Evolutionary conservation across 2,888 invertebrate genomes (phyloP).

Genomic region (Pheosia tremula): DNA sequence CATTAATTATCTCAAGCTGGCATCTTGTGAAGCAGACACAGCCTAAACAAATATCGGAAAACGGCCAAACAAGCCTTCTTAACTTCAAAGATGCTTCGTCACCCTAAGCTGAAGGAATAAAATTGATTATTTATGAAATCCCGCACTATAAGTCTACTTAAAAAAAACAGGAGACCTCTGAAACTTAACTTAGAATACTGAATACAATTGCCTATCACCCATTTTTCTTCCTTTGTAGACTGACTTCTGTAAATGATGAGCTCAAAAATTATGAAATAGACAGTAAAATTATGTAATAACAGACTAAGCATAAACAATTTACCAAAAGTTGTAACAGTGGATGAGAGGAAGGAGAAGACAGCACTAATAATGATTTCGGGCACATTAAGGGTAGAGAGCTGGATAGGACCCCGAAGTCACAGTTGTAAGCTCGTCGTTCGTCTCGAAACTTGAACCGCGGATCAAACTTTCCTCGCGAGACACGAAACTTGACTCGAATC

Average conservation of each 20-base stretch:
- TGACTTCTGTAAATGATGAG: background rate
- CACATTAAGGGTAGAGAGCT: constrained; percentile 32
- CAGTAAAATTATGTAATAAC: constrained; percentile 13
- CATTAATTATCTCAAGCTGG: constrained; percentile 76
- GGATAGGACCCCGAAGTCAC: constrained; percentile 51
- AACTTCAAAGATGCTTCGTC: constrained; percentile 72
- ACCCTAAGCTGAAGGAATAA: constrained; percentile 57
- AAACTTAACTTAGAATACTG: background rate
- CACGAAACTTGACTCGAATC: constrained; percentile 75
- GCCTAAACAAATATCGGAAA: constrained; percentile 75
- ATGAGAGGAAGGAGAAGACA: constrained; percentile 7
- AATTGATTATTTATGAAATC: constrained; percentile 64
- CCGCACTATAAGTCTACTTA: constrained; percentile 28
- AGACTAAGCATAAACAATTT: constrained; percentile 38
- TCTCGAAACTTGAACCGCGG: constrained; percentile 71
- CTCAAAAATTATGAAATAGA: background rate
- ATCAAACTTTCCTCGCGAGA: constrained; percentile 76
- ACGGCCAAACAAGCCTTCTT: constrained; percentile 71
- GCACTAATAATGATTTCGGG: constrained; percentile 9
- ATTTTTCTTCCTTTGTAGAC: background rate
- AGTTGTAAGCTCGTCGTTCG: constrained; percentile 63
- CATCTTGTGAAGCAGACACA: constrained; percentile 73
- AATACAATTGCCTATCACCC: background rate
- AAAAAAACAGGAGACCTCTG: too few relatives aligned
- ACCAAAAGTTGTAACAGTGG: constrained; percentile 19